These are phyloP conservation scores for Archocentrus centrarchus DNA, from an alignment of 2,113 vertebrate species.

Conservation along the genomic window DNA sequence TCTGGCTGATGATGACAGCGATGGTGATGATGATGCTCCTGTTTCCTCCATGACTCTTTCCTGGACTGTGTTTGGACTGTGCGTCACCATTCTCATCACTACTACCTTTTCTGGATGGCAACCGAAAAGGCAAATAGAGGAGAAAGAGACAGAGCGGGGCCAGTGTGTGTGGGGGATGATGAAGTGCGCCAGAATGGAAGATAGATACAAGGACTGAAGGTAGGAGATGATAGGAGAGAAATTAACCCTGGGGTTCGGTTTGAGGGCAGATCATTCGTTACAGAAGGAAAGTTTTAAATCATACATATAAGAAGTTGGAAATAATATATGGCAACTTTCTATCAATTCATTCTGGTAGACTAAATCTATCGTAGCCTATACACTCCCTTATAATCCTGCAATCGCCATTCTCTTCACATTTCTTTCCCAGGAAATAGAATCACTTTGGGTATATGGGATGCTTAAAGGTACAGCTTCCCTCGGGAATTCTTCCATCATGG, in stretches of 20 bases:
- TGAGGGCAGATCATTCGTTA: background rate
- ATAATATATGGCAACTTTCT: background rate
- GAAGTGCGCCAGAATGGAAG: conserved; percentile 27
- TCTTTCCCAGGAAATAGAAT: conserved; percentile 6
- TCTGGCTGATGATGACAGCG: conserved; percentile 71
- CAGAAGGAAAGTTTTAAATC: background rate
- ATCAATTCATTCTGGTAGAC: background rate
- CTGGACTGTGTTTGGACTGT: background rate
- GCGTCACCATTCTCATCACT: conserved; percentile 40
- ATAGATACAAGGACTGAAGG: conserved; percentile 44
- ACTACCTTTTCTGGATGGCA: conserved; percentile 47
- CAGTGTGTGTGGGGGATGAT: conserved; percentile 2
- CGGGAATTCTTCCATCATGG: conserved; percentile 30
- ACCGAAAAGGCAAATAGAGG: conserved; percentile 12
- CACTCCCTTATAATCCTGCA: background rate
- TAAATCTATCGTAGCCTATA: background rate
- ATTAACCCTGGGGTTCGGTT: background rate
- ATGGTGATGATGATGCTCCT: conserved; percentile 45
- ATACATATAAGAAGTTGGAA: background rate
- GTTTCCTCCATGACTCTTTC: conserved; percentile 39
- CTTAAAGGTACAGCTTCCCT: background rate
- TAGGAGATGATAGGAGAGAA: conserved; percentile 38
- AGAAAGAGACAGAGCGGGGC: background rate
- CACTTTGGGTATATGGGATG: background rate
- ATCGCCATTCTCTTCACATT: background rate